Conservation (phyloP, 53 echinoderm and acorn worm genomes). For the Paracentrotus lividus region DNA sequence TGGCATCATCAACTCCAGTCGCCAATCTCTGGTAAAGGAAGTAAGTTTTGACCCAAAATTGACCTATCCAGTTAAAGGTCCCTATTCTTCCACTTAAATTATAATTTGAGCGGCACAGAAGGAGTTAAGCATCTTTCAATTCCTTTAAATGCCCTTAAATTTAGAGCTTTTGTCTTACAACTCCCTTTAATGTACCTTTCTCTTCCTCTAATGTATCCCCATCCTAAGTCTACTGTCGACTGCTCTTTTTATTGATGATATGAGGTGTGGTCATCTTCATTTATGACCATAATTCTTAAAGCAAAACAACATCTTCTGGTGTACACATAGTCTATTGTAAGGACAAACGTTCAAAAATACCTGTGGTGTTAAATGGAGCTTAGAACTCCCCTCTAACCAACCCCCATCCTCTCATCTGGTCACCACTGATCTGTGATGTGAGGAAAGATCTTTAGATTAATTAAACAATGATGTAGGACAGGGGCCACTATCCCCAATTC, state of each 20-base stretch:
- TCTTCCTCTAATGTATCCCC: neutral
- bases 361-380: neutral
- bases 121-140: too few relatives aligned
- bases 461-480: neutral
- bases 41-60: slow-evolving; percentile 12
- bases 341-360: neutral
- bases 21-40: slow-evolving; percentile 5
- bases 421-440: too few relatives aligned
- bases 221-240: neutral
- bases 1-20: neutral
- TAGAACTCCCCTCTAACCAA: neutral
- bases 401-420: neutral
- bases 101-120: too few relatives aligned
- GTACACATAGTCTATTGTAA: too few relatives aligned
- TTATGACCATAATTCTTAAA: too few relatives aligned
- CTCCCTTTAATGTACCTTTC: too few relatives aligned
- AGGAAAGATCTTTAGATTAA: too few relatives aligned
- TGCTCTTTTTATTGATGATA: neutral
- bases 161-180: too few relatives aligned
- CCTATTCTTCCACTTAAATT: too few relatives aligned
- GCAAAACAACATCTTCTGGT: too few relatives aligned
- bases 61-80: slow-evolving; percentile 2
- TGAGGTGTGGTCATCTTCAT: too few relatives aligned
- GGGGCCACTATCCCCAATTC: neutral
- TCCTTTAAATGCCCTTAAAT: too few relatives aligned